A percentile compares a stretch with the other conserved stretches of the same genome.
Conservation (phyloP, 2,888 invertebrate species). For the Apodemia mormo region DNA sequence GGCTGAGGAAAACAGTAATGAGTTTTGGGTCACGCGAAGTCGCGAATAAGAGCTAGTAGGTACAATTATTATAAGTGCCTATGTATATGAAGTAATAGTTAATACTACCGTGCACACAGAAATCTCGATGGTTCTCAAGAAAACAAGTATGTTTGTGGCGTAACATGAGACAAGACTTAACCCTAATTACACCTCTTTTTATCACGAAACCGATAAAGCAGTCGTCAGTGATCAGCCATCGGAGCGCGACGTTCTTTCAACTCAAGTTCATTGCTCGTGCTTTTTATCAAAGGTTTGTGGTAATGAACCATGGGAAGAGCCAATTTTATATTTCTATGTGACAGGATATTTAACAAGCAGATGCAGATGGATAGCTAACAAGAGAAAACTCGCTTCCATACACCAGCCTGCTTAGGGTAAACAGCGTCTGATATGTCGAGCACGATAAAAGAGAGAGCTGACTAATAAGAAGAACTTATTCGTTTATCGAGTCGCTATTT, state of each 20-base stretch:
- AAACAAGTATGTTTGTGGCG: slow-evolving; percentile 8
- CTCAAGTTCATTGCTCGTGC: slow-evolving; percentile 69
- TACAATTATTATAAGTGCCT: not conserved
- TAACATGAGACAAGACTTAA: slow-evolving; percentile 3
- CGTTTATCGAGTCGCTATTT: no score
- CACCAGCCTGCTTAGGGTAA: no score
- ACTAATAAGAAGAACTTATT: no score
- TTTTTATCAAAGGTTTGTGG: slow-evolving; percentile 19
- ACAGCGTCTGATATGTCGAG: no score
- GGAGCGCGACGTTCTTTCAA: slow-evolving; percentile 76
- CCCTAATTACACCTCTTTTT: not conserved
- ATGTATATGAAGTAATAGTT: slow-evolving; percentile 3
- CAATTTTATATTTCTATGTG: not conserved
- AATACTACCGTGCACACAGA: slow-evolving; percentile 1
- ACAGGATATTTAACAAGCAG: no score
- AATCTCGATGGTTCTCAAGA: slow-evolving; percentile 12
- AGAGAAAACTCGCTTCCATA: no score
- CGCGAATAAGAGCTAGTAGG: slow-evolving; percentile 27
- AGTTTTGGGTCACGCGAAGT: slow-evolving; percentile 20
- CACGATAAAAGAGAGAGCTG: no score
- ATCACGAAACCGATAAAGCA: slow-evolving; percentile 12
- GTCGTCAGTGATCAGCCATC: slow-evolving; percentile 51
- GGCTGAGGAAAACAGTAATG: no score
- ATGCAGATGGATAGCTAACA: no score
- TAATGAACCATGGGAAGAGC: not conserved